Base-by-base conservation (phyloP, 2,113 vertebrate species). In the Podarcis cretensis region DNA sequence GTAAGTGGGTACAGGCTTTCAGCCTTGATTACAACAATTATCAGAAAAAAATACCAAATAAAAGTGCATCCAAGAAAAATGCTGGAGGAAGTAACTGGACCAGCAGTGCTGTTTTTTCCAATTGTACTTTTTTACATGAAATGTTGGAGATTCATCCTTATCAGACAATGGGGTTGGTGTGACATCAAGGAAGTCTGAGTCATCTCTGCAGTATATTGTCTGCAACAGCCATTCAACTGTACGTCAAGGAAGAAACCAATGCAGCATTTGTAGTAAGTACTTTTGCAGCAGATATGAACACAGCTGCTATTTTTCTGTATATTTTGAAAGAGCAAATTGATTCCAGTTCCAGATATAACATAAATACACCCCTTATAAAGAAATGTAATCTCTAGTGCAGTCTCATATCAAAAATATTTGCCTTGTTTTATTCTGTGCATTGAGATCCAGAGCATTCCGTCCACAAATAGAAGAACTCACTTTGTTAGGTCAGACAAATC, bases 271-370 rank as follows among this genome's bases (percentile, higher is more conserved):
- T 63, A 71, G 80, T 59, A 75, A 92, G 69, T 59, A 69, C 20
- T 68, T 89, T 84, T 37, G 83, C 2, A 84, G 23, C 2, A 81
- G 59, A 1, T 82, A 9, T 21, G n/a, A 0, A 69, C 0, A 4
- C 23, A 2, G 3, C 86, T 69, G 71, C 87, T 89, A 77, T 27
- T 35, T 5, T 85, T 13, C 9, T 21, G 3, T 68, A 65, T 87
- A 20, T 32, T 69, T 84, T 13, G 12, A 69, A 90, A 71, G 0
- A 0, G 0, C 84, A 30, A 16, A 13, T 2, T 2, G 37, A 21
- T 25, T 4, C 69, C 30, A 73, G 30, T 25, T 4, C 69, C 30
- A 73, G 30, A 85, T 71, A 2, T 4, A 73, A 81, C 32, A 32
- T 20, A 86, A 18, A 0, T 0, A 59, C 25, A 32, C 23, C 2